A percentile compares a stretch with the other conserved stretches of the same genome.
These are phyloP conservation scores for Chesias legatella DNA, from an alignment of 2,888 invertebrate genomes.

Conservation along the genomic window DNA sequence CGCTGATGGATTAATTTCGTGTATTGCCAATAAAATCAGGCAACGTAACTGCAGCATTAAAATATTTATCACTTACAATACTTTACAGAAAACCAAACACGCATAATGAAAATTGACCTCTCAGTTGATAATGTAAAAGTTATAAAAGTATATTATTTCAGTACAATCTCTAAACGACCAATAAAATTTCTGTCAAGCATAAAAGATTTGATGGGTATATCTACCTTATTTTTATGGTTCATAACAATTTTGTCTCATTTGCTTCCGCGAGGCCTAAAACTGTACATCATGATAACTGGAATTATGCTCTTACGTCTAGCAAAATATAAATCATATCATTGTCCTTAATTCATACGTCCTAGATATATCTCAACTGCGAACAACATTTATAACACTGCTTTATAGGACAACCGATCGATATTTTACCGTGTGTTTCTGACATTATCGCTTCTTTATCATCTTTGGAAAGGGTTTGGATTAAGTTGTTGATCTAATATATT, in stretches of 20 bases:
- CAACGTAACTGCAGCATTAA: neutral
- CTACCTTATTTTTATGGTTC: neutral
- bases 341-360: conserved; percentile 52
- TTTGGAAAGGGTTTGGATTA: conserved; percentile 38
- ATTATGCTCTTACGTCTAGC: conserved; percentile 14
- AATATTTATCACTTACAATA: too few relatives aligned
- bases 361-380: conserved; percentile 35
- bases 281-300: conserved; percentile 9
- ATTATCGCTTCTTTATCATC: conserved; percentile 33
- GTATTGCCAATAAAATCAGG: neutral
- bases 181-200: too few relatives aligned
- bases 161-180: too few relatives aligned
- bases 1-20: conserved; percentile 1
- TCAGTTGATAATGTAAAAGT: too few relatives aligned
- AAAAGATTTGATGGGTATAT: too few relatives aligned
- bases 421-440: conserved; percentile 40
- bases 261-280: conserved; percentile 10
- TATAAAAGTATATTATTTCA: too few relatives aligned
- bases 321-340: conserved; percentile 29
- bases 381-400: conserved; percentile 42
- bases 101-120: too few relatives aligned
- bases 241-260: conserved; percentile 4
- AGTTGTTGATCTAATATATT: conserved; percentile 21
- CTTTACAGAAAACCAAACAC: too few relatives aligned
- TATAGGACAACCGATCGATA: conserved; percentile 53